Base-by-base conservation (phyloP, 2,113 vertebrate species). In the Sturnus vulgaris region DNA sequence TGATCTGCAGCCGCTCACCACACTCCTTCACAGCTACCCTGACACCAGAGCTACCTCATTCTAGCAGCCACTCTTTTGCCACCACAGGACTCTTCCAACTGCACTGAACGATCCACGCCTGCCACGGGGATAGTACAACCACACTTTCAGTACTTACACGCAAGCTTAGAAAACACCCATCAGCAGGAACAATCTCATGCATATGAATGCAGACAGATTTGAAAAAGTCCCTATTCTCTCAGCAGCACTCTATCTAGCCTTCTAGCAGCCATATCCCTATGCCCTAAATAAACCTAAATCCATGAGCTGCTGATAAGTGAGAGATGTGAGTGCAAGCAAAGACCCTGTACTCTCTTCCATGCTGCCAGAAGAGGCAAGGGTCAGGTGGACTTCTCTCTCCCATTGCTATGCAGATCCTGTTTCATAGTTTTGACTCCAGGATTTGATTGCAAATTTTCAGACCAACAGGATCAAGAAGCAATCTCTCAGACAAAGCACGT, bases 91-190 rank as follows among this genome's bases (percentile, higher is more conserved):
- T 68, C 69, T 33, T 57, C 10, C 31, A 76, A 4, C 17, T 47
- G 42, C n/a, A 30, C 5, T 2, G 2, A 37, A 20, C 0, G 0
- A 46, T 7, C 15, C 22, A 49, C 0, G 0, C 8, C 9, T 37
- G 28, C 37, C 56, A 66, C 1, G 1, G 11, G 27, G 22, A 7
- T 27, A 28, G 7, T 13, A 33, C 7, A 15, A 49, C 11, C 13
- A 2, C 17, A 49, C 16, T 53, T 69, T 15, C 24, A 49, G 10
- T 23, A 75, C 40, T 44, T 57, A 71, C 6, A 49, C 8, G 8
- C 16, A 72, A 64, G 12, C 20, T 19, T 30, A 76, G 50, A 72
- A 90, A 87, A 69, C 19, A 46, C 10, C 10, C 13, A 61, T 5
- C 21, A 23, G 65, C 42, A 65, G n/a, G 56, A 27, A 39, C 17